Evolutionary conservation across 2,113 vertebrate genomes (phyloP).

Genomic region (Petrocephalus zakoni): DNA sequence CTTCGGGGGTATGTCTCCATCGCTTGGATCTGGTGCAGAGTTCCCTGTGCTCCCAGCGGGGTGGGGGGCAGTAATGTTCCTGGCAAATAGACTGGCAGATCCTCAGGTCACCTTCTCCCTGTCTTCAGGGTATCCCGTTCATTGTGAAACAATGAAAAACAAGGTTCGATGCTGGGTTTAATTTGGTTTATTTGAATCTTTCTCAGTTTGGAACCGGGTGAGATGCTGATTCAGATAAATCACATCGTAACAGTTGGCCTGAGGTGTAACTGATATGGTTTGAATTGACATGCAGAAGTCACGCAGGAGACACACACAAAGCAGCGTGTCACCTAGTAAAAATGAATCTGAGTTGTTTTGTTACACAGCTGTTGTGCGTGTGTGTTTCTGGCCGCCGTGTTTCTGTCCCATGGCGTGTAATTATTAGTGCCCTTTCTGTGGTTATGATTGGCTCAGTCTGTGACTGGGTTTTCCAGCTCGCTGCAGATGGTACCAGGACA

Average conservation of each 20-base stretch:
- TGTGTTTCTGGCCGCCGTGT: neutral
- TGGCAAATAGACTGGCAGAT: neutral
- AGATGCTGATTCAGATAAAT: neutral
- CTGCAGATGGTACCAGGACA: neutral
- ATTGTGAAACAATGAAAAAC: neutral
- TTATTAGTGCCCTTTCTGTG: neutral
- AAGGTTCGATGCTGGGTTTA: neutral
- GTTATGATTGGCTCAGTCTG: neutral
- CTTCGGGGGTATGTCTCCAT: neutral
- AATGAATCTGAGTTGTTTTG: neutral
- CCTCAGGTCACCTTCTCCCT: neutral
- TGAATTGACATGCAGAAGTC: neutral
- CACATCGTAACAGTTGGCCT: neutral
- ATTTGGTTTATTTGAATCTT: neutral
- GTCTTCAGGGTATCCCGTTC: neutral
- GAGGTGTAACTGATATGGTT: constrained; percentile 10
- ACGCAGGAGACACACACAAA: neutral
- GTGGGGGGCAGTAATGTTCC: neutral
- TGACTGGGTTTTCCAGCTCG: neutral
- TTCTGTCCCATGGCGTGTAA: neutral
- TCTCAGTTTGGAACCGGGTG: neutral
- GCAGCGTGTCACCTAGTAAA: neutral
- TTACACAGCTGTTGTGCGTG: neutral
- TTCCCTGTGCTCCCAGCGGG: neutral
- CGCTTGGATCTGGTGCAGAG: neutral